phyloP scores from a whole-genome alignment of 2,113 vertebrate species.

The Asarcornis scutulata region DNA sequence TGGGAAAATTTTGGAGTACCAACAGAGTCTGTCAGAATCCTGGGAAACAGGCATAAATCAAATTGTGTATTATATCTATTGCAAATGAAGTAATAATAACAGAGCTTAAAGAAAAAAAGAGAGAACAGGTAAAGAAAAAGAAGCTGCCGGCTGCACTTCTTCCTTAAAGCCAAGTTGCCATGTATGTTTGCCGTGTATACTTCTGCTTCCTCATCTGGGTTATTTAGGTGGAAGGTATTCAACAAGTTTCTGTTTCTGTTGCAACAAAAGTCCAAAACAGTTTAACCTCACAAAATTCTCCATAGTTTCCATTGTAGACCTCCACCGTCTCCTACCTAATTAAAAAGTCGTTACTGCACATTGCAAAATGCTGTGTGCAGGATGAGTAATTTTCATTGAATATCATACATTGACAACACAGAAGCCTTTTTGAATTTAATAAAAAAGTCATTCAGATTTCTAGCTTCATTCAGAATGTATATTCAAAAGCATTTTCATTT shows the following conservation, averaged over 20 bases:
- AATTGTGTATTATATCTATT: background rate
- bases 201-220: background rate
- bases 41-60: background rate
- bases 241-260: background rate
- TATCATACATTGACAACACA: background rate
- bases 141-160: background rate
- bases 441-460: background rate
- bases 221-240: background rate
- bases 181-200: background rate
- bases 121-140: background rate
- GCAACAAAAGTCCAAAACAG: background rate
- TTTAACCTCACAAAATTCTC: background rate
- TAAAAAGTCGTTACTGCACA: background rate
- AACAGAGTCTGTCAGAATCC: background rate
- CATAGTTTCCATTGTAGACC: background rate
- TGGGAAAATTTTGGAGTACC: background rate
- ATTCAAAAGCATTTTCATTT: background rate
- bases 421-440: slow-evolving; percentile 26
- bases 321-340: background rate
- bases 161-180: background rate
- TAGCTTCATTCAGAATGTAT: background rate
- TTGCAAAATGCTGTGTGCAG: slow-evolving; percentile 27
- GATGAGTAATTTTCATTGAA: slow-evolving; percentile 44
- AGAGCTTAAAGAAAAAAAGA: background rate
- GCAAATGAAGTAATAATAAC: background rate